Evolutionary conservation across 1,140 invertebrate species (phyloP).

Genomic region (Harlomillsia oculata): DNA sequence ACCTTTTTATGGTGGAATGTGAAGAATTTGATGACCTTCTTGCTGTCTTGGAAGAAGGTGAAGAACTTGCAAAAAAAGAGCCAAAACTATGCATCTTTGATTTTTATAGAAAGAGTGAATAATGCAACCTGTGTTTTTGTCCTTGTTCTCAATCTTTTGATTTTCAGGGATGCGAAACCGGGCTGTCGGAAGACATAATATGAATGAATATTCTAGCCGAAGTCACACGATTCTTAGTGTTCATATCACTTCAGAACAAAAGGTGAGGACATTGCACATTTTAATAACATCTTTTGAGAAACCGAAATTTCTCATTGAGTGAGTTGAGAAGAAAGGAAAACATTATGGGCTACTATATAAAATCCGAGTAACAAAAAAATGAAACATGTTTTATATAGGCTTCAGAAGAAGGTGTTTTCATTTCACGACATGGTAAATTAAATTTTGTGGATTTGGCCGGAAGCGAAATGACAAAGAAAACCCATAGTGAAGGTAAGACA

Average conservation of each 20-base stretch:
- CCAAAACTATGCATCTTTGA: not conserved
- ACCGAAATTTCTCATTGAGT: not conserved
- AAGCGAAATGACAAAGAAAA: conserved; percentile 88
- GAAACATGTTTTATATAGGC: conserved; percentile 39
- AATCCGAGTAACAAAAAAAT: no score
- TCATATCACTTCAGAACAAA: conserved; percentile 66
- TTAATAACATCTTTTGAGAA: no score
- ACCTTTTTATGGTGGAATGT: conserved; percentile 87
- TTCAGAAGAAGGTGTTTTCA: conserved; percentile 65
- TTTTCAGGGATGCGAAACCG: conserved; percentile 67
- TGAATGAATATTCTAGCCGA: conserved; percentile 91
- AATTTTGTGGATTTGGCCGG: conserved; percentile 92
- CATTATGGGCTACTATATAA: no score
- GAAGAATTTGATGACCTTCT: conserved; percentile 86
- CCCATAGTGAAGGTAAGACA: conserved; percentile 80
- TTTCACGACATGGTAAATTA: conserved; percentile 78
- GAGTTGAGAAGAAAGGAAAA: no score
- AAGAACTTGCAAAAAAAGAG: not conserved
- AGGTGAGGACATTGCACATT: conserved; percentile 43
- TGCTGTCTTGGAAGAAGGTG: conserved; percentile 89
- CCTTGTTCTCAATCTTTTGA: no score
- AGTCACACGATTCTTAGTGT: conserved; percentile 91
- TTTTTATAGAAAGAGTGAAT: not conserved
- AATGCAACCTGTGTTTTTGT: no score
- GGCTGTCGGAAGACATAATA: conserved; percentile 76